Conservation (phyloP, 2,113 vertebrate genomes). For the Camelus bactrianus region DNA sequence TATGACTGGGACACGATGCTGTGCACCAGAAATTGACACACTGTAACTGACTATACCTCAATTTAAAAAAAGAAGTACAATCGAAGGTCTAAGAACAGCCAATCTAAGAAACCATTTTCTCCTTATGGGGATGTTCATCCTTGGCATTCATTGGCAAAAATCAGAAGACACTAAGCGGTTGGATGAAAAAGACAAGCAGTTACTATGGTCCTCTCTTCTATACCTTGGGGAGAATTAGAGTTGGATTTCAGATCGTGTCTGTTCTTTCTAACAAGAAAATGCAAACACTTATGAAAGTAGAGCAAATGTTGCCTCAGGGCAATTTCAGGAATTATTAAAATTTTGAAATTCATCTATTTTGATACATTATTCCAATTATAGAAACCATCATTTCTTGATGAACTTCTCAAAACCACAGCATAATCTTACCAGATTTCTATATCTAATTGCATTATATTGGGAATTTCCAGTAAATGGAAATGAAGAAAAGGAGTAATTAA, state of each 20-base stretch:
- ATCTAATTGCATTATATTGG: background rate
- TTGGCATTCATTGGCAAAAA: conserved; percentile 15
- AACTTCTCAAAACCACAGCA: conserved; percentile 38
- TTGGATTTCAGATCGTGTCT: background rate
- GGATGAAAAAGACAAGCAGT: conserved; percentile 58
- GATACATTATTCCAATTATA: conserved; percentile 56
- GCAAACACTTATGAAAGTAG: conserved; percentile 52
- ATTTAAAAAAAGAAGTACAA: background rate
- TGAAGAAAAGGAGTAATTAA: background rate
- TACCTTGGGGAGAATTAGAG: conserved; percentile 21
- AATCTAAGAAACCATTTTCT: background rate
- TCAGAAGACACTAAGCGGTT: conserved; percentile 27
- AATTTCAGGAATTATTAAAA: conserved; percentile 63
- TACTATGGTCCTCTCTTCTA: conserved; percentile 41
- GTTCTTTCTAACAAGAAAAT: conserved; percentile 57
- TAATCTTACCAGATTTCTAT: background rate
- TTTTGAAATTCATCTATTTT: conserved; percentile 67
- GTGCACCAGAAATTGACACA: too few relatives aligned
- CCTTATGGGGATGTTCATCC: background rate
- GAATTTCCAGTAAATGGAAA: background rate
- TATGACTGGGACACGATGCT: too few relatives aligned
- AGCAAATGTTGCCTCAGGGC: conserved; percentile 59
- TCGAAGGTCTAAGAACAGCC: background rate
- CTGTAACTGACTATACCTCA: too few relatives aligned
- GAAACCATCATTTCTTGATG: conserved; percentile 63